Evolutionary conservation across 2,113 vertebrate genomes (phyloP).

Genomic region (Plestiodon gilberti): DNA sequence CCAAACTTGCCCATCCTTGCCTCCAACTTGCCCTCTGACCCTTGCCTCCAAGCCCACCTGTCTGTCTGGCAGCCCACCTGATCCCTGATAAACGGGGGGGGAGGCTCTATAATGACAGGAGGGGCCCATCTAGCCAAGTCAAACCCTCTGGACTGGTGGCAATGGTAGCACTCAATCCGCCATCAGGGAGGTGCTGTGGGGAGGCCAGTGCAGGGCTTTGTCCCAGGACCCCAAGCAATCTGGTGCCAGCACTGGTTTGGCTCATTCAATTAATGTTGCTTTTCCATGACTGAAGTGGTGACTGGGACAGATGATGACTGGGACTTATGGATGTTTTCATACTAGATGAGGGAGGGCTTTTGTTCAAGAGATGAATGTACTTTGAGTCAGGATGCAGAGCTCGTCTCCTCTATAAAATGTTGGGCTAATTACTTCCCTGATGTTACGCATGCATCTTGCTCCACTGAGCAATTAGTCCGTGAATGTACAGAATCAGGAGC

Average conservation of each 20-base stretch:
- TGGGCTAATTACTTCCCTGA: not conserved
- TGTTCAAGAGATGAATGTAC: not conserved
- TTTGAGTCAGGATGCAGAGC: not conserved
- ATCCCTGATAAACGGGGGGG: no score
- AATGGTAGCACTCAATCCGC: no score
- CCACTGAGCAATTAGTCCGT: not conserved
- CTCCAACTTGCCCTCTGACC: no score
- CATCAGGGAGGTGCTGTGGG: not conserved
- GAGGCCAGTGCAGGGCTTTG: no score
- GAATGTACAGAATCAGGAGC: not conserved
- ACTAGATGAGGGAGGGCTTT: accelerated
- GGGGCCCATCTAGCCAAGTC: no score
- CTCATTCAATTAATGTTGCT: not conserved
- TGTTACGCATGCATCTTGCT: not conserved
- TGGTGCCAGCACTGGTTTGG: no score
- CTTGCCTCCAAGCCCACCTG: no score
- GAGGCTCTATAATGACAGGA: no score
- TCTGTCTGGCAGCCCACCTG: no score
- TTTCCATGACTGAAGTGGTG: not conserved
- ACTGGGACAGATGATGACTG: not conserved
- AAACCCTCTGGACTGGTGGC: no score
- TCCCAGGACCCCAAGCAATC: not conserved
- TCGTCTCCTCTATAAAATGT: constrained; percentile 18
- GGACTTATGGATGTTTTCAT: not conserved
- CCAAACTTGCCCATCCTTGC: no score